Base-by-base conservation (phyloP, 2,797 vertebrate species). In the Craterocephalus amniculus region DNA sequence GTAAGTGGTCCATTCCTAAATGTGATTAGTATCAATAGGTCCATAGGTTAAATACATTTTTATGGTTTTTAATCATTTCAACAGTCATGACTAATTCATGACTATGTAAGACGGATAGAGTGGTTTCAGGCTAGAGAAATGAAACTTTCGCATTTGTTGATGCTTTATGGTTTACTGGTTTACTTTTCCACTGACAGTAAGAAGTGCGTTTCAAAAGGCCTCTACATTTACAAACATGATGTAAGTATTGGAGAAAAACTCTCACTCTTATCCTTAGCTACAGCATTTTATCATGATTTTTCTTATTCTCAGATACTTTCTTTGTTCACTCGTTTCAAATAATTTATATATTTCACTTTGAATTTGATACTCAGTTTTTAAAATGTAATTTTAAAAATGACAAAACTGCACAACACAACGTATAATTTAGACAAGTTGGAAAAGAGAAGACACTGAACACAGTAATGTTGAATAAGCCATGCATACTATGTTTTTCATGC, bases 11-110 rank as follows among this genome's bases (percentile, higher is more conserved):
- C 40, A 27, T 77, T 63, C 75, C 20, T 2, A 49, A 77, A 71
- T 67, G 57, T 67, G 66, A 78, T 74, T 70, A 61, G 75, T 70
- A 66, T 63, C 71, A 65, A 52, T 76, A 78, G 65, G 85, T 84
- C 56, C 79, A 72, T 78, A 63, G 49, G 81, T 66, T 58, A 11
- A 57, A n/a, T n/a, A n/a, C n/a, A 72, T 76, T 76, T 74, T 77
- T 59, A 38, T 40, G 8, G 26, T 48, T 11, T 52, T 78, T 26
- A 77, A 83, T 86, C 82, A 84, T 81, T 83, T 55, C 81, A 51
- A 60, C 31, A 22, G 34, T 36, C 35, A 0, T 86, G 67, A 76
- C 27, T 71, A 71, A 83, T 85, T 78, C 63, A 84, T 71, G 69
- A 81, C 34, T 59, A 52, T 51, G 27, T 26, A 55, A 80, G 74